phyloP scores from a whole-genome alignment of 2,888 invertebrate species.

The Drosophila birchii region DNA sequence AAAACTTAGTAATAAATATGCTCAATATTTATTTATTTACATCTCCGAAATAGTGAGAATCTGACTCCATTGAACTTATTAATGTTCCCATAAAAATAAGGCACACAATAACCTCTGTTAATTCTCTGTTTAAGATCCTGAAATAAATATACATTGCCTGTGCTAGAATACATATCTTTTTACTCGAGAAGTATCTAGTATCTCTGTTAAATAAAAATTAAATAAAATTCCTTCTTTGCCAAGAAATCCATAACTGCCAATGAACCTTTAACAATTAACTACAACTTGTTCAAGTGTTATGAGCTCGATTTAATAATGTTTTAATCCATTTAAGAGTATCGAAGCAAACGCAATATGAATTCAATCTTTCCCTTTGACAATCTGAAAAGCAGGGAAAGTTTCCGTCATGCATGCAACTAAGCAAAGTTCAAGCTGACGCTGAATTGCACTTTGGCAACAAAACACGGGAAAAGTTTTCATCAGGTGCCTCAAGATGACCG shows the following conservation, averaged over 20 bases:
- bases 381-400: conserved; percentile 24
- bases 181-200: not conserved
- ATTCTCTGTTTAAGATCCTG: not conserved
- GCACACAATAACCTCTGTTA: not conserved
- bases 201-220: too few relatives aligned
- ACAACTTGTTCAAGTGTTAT: not conserved
- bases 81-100: not conserved
- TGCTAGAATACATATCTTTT: not conserved
- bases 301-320: not conserved
- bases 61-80: not conserved
- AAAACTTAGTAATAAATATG: not conserved
- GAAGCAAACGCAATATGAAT: conserved; percentile 36
- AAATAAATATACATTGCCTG: not conserved
- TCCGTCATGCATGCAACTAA: conserved; percentile 40
- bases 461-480: conserved; percentile 54
- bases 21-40: not conserved
- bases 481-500: conserved; percentile 42
- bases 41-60: too few relatives aligned
- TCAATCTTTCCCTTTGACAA: conserved; percentile 7
- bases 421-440: conserved; percentile 71
- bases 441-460: conserved; percentile 69
- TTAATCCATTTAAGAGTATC: not conserved
- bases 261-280: not conserved
- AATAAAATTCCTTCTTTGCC: not conserved
- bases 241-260: not conserved